Percentiles rank a stretch among this genome's conserved stretches.
Conservation (phyloP, 2,113 vertebrate genomes). For the Muscicapa adusta region DNA sequence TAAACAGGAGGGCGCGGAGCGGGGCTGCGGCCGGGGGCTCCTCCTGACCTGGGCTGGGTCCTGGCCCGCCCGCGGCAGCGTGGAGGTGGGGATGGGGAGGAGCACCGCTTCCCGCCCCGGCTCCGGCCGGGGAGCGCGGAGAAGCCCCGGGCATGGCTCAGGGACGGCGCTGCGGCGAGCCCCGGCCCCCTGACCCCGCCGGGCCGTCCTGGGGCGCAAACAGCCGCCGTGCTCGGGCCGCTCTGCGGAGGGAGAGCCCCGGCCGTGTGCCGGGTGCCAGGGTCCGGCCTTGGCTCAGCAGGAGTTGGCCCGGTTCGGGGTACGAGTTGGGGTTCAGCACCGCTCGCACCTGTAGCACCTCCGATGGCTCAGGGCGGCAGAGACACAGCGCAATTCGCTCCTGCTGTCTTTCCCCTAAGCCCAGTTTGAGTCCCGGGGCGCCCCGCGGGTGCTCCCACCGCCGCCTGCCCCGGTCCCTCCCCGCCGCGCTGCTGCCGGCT, state of each 20-base stretch:
- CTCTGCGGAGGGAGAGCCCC: rapidly evolving
- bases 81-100: not conserved
- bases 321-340: not conserved
- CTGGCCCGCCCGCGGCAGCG: not conserved
- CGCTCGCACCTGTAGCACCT: not conserved
- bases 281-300: not conserved
- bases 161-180: not conserved
- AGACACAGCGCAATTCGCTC: not conserved
- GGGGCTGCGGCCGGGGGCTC: not conserved
- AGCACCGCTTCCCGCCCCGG: not conserved
- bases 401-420: not conserved
- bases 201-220: too few relatives aligned
- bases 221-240: not conserved
- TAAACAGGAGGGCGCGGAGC: not conserved
- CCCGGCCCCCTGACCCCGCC: not conserved
- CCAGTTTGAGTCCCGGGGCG: not conserved
- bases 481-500: not conserved
- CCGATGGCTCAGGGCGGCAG: not conserved
- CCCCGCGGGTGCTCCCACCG: not conserved
- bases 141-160: not conserved
- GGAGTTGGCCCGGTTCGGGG: not conserved
- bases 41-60: not conserved
- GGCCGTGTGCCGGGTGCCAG: not conserved
- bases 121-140: not conserved
- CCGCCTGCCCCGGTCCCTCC: not conserved